These are phyloP conservation scores for Volucella bombylans DNA, from an alignment of 2,888 invertebrate genomes.

Conservation along the genomic window DNA sequence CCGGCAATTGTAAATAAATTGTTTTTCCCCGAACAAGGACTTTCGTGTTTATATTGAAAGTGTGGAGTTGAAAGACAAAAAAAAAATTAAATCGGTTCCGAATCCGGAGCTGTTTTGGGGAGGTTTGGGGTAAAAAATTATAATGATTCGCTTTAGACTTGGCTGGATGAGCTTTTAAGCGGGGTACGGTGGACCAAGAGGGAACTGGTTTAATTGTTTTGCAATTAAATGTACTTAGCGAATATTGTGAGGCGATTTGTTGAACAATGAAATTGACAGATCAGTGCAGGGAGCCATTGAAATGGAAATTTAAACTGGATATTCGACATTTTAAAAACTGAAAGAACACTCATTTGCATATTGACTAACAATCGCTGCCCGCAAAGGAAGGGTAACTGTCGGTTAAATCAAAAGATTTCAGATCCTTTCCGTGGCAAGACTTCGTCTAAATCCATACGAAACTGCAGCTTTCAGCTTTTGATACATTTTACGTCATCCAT, in stretches of 20 bases:
- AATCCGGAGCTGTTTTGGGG: conserved; percentile 4
- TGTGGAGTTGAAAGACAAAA: background rate
- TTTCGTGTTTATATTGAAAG: conserved; percentile 49
- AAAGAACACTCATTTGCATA: too few relatives aligned
- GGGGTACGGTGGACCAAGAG: background rate
- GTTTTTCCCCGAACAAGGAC: conserved; percentile 45
- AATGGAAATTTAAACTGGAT: too few relatives aligned
- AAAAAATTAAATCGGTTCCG: background rate
- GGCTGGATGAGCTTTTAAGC: conserved; percentile 27
- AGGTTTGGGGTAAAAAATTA: conserved; percentile 30
- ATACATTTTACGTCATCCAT: too few relatives aligned
- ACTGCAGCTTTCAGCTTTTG: too few relatives aligned
- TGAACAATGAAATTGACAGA: conserved; percentile 36
- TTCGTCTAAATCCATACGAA: too few relatives aligned
- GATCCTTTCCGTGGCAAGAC: too few relatives aligned
- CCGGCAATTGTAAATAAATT: conserved; percentile 65
- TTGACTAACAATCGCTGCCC: too few relatives aligned
- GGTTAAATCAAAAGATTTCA: too few relatives aligned
- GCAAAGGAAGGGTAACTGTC: too few relatives aligned
- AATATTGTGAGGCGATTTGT: conserved; percentile 35
- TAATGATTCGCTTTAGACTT: conserved; percentile 63
- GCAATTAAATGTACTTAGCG: conserved; percentile 55
- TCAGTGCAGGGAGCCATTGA: background rate
- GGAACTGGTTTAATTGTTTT: conserved; percentile 49
- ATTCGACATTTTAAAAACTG: too few relatives aligned